Conservation (phyloP, 1,140 invertebrate species). For the Anastrepha obliqua region DNA sequence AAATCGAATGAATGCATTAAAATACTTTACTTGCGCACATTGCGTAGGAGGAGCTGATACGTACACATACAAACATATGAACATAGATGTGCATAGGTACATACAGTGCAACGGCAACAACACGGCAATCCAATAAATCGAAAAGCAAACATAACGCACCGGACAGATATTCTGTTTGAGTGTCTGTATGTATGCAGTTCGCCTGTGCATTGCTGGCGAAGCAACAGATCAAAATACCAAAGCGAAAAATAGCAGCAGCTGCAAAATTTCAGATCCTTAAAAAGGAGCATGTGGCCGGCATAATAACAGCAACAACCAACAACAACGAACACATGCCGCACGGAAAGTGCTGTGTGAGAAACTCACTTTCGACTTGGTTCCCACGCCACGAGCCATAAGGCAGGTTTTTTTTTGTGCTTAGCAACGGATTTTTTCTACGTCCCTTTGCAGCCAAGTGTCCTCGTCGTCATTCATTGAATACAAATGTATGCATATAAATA, state of each 20-base stretch:
- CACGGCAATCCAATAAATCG: slow-evolving; percentile 43
- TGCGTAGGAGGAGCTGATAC: slow-evolving; percentile 14
- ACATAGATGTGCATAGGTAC: background rate
- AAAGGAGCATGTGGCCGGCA: slow-evolving; percentile 71
- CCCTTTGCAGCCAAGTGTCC: slow-evolving; percentile 28
- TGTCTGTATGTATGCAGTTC: background rate
- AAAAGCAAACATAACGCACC: slow-evolving; percentile 47
- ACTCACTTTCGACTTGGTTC: slow-evolving; percentile 73
- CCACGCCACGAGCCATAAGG: slow-evolving; percentile 74
- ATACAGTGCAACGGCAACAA: background rate
- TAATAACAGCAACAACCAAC: slow-evolving; percentile 18
- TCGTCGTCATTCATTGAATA: slow-evolving; percentile 2
- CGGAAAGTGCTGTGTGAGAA: slow-evolving; percentile 73
- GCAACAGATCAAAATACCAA: slow-evolving; percentile 45
- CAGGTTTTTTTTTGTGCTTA: slow-evolving; percentile 52
- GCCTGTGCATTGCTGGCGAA: slow-evolving; percentile 22
- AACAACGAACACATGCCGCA: slow-evolving; percentile 72
- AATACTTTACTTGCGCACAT: slow-evolving; percentile 26
- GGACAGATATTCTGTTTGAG: background rate
- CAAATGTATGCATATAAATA: slow-evolving; percentile 9
- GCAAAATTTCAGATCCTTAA: slow-evolving; percentile 74
- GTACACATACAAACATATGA: background rate
- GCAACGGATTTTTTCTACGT: slow-evolving; percentile 44
- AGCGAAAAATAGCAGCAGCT: slow-evolving; percentile 71
- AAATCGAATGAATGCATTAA: background rate